Conservation (phyloP, 1,140 invertebrate species). For the Metopolophium dirhodum region DNA sequence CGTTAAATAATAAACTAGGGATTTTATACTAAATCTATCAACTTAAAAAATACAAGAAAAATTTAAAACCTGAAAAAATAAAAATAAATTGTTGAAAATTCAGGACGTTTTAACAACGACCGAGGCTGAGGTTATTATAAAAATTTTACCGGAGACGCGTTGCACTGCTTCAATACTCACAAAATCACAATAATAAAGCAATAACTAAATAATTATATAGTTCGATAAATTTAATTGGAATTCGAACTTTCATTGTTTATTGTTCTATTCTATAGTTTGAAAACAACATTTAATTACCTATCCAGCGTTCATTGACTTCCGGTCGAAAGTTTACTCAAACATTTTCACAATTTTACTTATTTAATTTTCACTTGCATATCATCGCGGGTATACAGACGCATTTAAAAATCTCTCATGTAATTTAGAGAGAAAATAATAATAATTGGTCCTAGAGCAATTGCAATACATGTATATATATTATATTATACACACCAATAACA, state of each 20-base stretch:
- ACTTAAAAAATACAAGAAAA: neutral
- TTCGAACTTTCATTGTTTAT: constrained; percentile 29
- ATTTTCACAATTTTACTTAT: neutral
- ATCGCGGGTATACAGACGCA: neutral
- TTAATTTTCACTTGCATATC: constrained; percentile 16
- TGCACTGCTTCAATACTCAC: neutral
- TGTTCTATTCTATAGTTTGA: constrained; percentile 6
- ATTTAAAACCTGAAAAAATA: neutral
- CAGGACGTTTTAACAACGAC: neutral
- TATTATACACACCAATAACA: neutral
- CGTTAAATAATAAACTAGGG: neutral
- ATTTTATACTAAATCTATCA: neutral
- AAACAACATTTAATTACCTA: constrained; percentile 43
- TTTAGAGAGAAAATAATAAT: constrained; percentile 8
- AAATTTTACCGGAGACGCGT: neutral
- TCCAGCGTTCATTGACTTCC: neutral
- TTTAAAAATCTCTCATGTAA: neutral
- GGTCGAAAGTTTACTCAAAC: neutral
- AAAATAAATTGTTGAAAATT: neutral
- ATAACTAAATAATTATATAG: constrained; percentile 37
- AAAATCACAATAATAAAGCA: neutral
- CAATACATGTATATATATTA: neutral
- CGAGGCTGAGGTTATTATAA: neutral
- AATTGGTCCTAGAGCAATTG: neutral
- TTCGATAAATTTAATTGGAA: constrained; percentile 42